phyloP scores from a whole-genome alignment of 2,888 invertebrate species.

The Pachymerium ferrugineum region DNA sequence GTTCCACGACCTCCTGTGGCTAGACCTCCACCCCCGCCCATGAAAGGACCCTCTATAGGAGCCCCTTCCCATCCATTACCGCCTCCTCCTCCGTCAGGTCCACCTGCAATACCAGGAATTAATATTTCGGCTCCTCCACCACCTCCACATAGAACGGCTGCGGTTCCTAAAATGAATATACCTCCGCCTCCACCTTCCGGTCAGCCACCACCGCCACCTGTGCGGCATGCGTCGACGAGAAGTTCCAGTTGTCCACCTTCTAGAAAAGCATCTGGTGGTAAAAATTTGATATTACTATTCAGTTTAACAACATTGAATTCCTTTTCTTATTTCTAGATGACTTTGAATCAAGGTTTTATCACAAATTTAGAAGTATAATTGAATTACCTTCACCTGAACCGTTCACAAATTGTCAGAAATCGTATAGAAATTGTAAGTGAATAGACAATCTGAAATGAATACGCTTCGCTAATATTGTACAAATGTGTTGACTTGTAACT shows the following conservation, averaged over 20 bases:
- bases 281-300: background rate
- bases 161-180: constrained; percentile 33
- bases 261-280: background rate
- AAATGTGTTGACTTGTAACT: too few species aligned
- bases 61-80: constrained; percentile 53
- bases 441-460: too few species aligned
- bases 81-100: constrained; percentile 53
- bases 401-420: constrained; percentile 50
- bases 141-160: constrained; percentile 35
- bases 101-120: constrained; percentile 42
- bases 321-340: constrained; percentile 48
- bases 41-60: background rate
- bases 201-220: constrained; percentile 57
- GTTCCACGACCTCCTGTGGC: constrained; percentile 3
- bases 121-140: constrained; percentile 11
- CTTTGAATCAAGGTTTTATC: constrained; percentile 63
- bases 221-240: constrained; percentile 55
- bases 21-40: constrained; percentile 24
- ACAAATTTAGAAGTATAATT: constrained; percentile 58
- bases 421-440: constrained; percentile 50
- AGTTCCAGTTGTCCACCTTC: constrained; percentile 7
- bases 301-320: too few species aligned
- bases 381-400: constrained; percentile 65
- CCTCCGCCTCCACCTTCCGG: constrained; percentile 36
- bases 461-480: too few species aligned